phyloP scores from a whole-genome alignment of 2,113 vertebrate genomes.

The Triplophysa siluroides region DNA sequence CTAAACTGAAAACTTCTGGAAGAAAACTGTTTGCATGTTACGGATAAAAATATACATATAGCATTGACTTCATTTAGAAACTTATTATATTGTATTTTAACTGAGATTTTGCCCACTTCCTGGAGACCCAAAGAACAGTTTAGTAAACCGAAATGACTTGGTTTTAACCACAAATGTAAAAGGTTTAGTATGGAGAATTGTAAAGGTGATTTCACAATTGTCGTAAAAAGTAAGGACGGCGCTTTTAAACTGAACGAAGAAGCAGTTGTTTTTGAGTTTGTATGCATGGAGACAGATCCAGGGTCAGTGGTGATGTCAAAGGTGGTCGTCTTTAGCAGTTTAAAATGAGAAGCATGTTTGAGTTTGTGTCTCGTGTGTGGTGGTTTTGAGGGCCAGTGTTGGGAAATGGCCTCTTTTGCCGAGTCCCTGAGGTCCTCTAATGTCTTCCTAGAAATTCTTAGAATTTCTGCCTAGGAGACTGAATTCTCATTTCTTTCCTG shows the following conservation, averaged over 20 bases:
- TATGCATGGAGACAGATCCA: not conserved
- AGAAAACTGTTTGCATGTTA: too few relatives aligned
- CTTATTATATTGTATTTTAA: too few relatives aligned
- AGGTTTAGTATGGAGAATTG: too few relatives aligned
- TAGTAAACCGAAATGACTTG: too few relatives aligned
- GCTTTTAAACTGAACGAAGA: not conserved
- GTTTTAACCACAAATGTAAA: too few relatives aligned
- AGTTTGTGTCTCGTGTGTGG: slow-evolving; percentile 2
- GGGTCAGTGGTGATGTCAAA: slow-evolving; percentile 8
- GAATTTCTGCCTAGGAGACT: not conserved
- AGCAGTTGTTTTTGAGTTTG: not conserved
- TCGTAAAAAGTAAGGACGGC: too few relatives aligned
- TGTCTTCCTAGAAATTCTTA: slow-evolving; percentile 38
- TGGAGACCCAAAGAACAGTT: too few relatives aligned
- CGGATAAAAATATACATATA: too few relatives aligned
- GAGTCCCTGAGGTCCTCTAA: slow-evolving; percentile 22
- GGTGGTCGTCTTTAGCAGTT: not conserved
- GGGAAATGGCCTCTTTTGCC: slow-evolving; percentile 42
- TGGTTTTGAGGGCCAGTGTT: slow-evolving; percentile 36
- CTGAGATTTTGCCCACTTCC: too few relatives aligned
- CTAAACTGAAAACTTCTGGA: too few relatives aligned
- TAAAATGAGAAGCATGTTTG: slow-evolving; percentile 22
- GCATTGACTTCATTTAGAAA: too few relatives aligned
- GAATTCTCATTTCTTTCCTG: not conserved
- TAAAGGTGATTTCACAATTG: too few relatives aligned